Conservation (phyloP, 1,140 invertebrate species). For the Calephelis nemesis region DNA sequence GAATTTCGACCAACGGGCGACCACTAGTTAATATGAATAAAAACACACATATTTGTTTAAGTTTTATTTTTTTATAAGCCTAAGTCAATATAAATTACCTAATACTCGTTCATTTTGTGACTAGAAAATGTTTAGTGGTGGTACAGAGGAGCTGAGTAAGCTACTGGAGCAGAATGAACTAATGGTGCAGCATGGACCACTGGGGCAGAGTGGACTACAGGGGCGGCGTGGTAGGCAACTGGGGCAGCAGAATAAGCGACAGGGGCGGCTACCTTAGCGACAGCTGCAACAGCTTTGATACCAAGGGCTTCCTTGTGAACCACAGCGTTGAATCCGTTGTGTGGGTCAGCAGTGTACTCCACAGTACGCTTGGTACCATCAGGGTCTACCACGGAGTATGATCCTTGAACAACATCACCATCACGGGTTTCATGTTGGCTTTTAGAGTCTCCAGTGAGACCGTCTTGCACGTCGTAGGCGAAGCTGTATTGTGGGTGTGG, state of each 20-base stretch:
- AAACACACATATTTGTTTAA: neutral
- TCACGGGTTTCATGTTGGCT: conserved; percentile 83
- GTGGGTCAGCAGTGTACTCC: conserved; percentile 81
- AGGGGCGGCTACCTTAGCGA: conserved; percentile 49
- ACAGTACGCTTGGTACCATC: conserved; percentile 84
- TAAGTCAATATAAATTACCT: neutral
- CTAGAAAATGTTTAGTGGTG: conserved; percentile 45
- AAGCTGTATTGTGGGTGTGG: conserved; percentile 83
- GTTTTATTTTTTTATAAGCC: neutral
- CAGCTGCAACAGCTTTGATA: conserved; percentile 43
- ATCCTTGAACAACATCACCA: conserved; percentile 81
- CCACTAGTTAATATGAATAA: neutral
- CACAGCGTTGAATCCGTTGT: conserved; percentile 79
- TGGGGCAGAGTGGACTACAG: conserved; percentile 43
- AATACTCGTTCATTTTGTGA: conserved; percentile 26
- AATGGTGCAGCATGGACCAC: conserved; percentile 42
- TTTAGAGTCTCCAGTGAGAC: conserved; percentile 83
- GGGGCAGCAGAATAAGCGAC: conserved; percentile 58
- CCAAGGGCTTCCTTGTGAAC: conserved; percentile 66
- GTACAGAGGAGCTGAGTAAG: conserved; percentile 49
- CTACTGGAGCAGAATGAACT: conserved; percentile 38
- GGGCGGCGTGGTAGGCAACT: conserved; percentile 50
- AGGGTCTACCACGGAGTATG: conserved; percentile 83
- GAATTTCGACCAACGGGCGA: no score
- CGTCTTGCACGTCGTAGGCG: conserved; percentile 83